Evolutionary conservation across 2,797 vertebrate genomes (phyloP), one percentile per base, ranked within the genome.

Genomic region (Tapera naevia): DNA sequence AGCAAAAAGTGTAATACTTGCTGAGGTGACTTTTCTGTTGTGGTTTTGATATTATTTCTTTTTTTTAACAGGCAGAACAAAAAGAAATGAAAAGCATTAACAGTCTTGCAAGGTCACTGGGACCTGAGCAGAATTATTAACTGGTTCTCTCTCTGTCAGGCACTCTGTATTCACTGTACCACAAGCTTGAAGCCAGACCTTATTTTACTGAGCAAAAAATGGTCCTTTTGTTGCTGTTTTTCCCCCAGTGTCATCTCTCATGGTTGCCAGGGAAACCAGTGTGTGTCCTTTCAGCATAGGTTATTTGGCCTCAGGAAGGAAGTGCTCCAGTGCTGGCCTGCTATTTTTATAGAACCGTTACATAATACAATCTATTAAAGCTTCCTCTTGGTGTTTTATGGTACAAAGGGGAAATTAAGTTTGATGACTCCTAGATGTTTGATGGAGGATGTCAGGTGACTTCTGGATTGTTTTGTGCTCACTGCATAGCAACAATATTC

Each of bases 321-420:
- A 98, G 97, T 98, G 97, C 97, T 97, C 96, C 95, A 95, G 96
- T 41, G 54, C 97, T 94, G 97, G 98, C 97, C 97, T 97, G 97
- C 98, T 98, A 97, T 98, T 98, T 98, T 98, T 98, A 98, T 98
- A 97, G 98, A 98, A 97, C 97, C 69, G 92, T 98, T 98, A 98
- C 97, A 98, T 98, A 98, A 98, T 98, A 96, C 97, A 96, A 97
- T 97, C 98, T 97, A 97, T 98, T 97, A 98, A 97, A 97, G 97
- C 97, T 98, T 98, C 98, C 97, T 97, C 97, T 98, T 46, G 88
- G 96, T 88, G 97, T 98, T 98, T 98, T 98, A 99, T 98, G 98
- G 98, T 94, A 97, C 97, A 97, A 97, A 98, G 96, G 98, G 98
- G 98, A 98, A 98, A 98, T 98, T 98, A 98, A 98, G 98, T 98